These are phyloP conservation scores for Acomys russatus DNA, from an alignment of 2,797 vertebrate genomes.

Conservation along the genomic window DNA sequence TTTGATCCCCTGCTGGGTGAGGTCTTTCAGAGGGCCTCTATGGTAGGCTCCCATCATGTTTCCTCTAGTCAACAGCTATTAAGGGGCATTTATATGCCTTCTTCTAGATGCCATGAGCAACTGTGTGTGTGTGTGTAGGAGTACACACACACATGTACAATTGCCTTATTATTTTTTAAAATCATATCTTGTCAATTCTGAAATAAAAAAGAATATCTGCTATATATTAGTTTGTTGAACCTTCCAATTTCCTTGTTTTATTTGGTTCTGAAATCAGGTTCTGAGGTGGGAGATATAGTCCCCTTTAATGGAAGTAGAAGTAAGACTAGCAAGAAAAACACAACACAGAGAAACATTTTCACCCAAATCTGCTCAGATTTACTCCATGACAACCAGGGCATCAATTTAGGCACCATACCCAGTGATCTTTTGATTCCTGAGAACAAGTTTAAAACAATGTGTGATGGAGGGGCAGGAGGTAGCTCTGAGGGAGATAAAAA, in stretches of 20 bases:
- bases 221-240: not conserved
- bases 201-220: not conserved
- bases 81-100: no score
- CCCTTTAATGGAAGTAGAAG: not conserved
- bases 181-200: not conserved
- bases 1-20: no score
- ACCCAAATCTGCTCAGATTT: not conserved
- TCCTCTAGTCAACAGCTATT: no score
- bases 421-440: not conserved
- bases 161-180: not conserved
- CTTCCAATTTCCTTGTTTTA: not conserved
- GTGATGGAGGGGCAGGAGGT: not conserved
- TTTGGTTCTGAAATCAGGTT: not conserved
- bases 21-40: no score
- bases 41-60: no score
- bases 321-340: not conserved
- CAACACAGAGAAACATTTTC: not conserved
- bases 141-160: not conserved
- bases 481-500: constrained; percentile 1
- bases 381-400: not conserved
- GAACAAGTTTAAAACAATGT: not conserved
- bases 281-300: not conserved
- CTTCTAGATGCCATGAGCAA: not conserved
- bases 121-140: no score
- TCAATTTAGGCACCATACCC: not conserved